Evolutionary conservation across 2,113 vertebrate genomes (phyloP).

Genomic region (Nipponia nippon): DNA sequence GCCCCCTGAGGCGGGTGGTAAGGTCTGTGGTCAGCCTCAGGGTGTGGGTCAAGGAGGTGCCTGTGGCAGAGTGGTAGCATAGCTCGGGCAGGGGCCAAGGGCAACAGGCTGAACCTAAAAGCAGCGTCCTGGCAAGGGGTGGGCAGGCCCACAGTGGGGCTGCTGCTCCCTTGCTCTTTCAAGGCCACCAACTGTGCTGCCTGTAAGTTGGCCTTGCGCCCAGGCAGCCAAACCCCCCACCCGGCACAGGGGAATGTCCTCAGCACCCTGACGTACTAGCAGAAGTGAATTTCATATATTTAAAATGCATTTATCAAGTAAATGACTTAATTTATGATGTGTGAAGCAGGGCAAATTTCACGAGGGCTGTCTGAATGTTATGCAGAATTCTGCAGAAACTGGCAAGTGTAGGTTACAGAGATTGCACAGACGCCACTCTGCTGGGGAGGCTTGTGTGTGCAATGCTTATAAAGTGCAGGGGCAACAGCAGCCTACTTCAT

Average conservation of each 20-base stretch:
- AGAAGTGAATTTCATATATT: not conserved
- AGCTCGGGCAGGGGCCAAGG: not conserved
- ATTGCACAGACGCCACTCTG: not conserved
- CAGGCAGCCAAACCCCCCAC: not conserved
- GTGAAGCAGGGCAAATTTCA: not conserved
- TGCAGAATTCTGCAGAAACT: not conserved
- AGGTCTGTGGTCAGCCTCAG: too few species aligned
- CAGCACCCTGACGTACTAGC: rapidly evolving
- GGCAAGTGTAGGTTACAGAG: not conserved
- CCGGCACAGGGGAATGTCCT: not conserved
- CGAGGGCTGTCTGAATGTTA: not conserved
- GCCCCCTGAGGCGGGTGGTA: too few species aligned
- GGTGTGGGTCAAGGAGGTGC: not conserved
- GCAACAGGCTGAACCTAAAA: not conserved
- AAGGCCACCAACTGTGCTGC: not conserved
- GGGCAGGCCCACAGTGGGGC: not conserved
- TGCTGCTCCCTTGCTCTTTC: not conserved
- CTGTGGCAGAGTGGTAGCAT: rapidly evolving
- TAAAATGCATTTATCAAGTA: not conserved
- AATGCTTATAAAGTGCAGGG: not conserved
- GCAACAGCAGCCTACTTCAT: not conserved
- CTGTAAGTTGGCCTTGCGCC: not conserved
- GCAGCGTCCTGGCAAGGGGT: not conserved
- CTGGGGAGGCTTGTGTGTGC: not conserved
- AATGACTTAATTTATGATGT: not conserved